Evolutionary conservation across 2,797 vertebrate species (phyloP), one percentile per base, ranked within the genome.

Genomic region (Lithobates sylvaticus): DNA sequence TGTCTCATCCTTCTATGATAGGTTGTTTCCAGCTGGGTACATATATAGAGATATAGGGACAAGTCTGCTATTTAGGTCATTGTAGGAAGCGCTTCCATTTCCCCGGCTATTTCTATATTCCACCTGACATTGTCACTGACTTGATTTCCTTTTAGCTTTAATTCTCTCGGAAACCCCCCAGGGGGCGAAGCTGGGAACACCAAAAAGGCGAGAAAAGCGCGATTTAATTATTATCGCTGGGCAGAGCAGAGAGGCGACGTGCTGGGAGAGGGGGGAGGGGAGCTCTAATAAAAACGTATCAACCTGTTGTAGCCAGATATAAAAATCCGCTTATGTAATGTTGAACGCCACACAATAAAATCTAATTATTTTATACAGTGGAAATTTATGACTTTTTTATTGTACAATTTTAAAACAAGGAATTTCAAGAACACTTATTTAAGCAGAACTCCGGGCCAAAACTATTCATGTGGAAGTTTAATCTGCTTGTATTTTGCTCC

Each of bases 21-120:
- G 36, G 36, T 39, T 39, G 36, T 34, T 34, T 34, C 34, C 34
- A 34, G 34, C 34, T 4, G 3, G 3, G 5, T 34, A 34, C 34
- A 34, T 34, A 34, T 29, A 29, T 29, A 29, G 29, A 29, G 29
- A 29, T 18, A 0, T 50, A 5, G 15, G 47, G 47, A 50, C 47
- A 50, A 50, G 15, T 5, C 39, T 69, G 26, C 16, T 81, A 81
- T 71, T 58, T 81, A 81, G 78, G 78, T 81, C 78, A 81, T 36
- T 71, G 36, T 44, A 7, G 36, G 47, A 21, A 26, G 13, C 15
- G 21, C 23, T 21, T 39, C 9, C 79, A 13, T 70, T 44, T 18
- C 29, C 50, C 18, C 39, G 54, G 36, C 10, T 44, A 42, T 79
- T 10, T 27, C n/a, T 21, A 16, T 47, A 36, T 82, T 64, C 32